Evolutionary conservation across 1,140 invertebrate species (phyloP), one percentile per base, ranked within the genome.

Genomic region (Drosophila carrolli): DNA sequence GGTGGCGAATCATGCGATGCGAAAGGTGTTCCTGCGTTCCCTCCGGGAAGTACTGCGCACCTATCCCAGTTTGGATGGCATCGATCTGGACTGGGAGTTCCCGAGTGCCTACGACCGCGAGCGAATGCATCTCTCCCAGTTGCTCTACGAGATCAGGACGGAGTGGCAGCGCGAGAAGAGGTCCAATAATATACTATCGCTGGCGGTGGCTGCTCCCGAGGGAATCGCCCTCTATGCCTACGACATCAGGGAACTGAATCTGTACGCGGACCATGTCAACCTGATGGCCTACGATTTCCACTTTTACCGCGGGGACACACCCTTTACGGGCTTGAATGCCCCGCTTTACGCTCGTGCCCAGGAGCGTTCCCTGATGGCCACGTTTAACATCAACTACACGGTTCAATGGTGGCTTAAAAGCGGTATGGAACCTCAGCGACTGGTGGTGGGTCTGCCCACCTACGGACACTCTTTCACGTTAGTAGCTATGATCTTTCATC

Each of bases 221-320:
- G 93, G 94, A 6, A 96, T 97, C 47, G 94, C 97, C 5, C 94
- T 96, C 85, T 93, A 94, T 56, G 95, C 95, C 10, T 98, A 98
- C 91, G 94, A 97, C 85, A 94, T 98, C 37, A 93, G 94, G 19
- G 94, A 95, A 91, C 94, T 98, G 59, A 96, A 96, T 67, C 93
- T 95, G 93, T 97, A 96, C 91, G 94, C 96, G 3, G 97, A 98
- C 92, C 97, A 95, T 93, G 94, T 97, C 0, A 97, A 97, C 92
- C 80, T 98, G 5, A 98, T 98, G 97, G 94, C 96, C 0, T 98
- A 98, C 88, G 97, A 98, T 91, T 98, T 95, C 81, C 97, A 98
- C 92, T 96, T 95, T 75, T 98, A 95, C 80, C 94, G 95, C 5
- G 94, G 94, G 90, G 95, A 95, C 70, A 95, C 95, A 16, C 97